Percentiles rank a stretch among this genome's conserved stretches.
These are phyloP conservation scores for Aphidoletes aphidimyza DNA, from an alignment of 2,888 invertebrate genomes.

Conservation along the genomic window DNA sequence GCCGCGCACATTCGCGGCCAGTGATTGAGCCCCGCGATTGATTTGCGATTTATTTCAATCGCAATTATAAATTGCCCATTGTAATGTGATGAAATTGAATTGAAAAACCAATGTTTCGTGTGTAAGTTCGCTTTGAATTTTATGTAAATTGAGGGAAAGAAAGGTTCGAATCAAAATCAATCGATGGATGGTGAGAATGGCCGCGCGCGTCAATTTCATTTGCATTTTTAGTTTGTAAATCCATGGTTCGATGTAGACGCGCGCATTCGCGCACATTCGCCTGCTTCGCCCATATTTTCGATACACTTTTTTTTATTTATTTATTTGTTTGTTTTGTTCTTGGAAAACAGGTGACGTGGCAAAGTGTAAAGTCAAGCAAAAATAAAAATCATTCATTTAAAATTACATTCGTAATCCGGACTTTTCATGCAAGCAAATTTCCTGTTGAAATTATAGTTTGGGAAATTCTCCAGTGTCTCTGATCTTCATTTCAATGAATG, in stretches of 20 bases:
- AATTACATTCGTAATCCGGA: no score
- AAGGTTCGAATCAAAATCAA: constrained; percentile 21
- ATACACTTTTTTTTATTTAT: constrained; percentile 7
- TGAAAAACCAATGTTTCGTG: constrained; percentile 6
- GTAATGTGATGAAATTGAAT: constrained; percentile 35
- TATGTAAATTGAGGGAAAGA: constrained; percentile 9
- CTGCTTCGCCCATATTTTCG: background rate
- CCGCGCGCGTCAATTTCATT: background rate
- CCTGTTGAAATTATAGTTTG: no score
- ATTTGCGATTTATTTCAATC: background rate
- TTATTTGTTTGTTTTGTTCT: background rate
- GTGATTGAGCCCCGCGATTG: background rate
- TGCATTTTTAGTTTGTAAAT: constrained; percentile 48
- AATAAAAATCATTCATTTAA: background rate
- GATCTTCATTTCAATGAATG: no score
- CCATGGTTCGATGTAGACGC: background rate
- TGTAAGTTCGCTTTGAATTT: constrained; percentile 15
- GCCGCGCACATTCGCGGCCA: no score
- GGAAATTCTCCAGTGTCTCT: no score
- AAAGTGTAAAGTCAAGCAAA: background rate
- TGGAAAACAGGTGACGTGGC: constrained; percentile 52
- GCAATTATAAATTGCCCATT: constrained; percentile 51
- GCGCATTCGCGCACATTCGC: background rate
- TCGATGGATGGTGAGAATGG: background rate
- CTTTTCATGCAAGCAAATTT: no score